phyloP scores from a whole-genome alignment of 2,797 vertebrate species.

The Pachyuromys duprasi region DNA sequence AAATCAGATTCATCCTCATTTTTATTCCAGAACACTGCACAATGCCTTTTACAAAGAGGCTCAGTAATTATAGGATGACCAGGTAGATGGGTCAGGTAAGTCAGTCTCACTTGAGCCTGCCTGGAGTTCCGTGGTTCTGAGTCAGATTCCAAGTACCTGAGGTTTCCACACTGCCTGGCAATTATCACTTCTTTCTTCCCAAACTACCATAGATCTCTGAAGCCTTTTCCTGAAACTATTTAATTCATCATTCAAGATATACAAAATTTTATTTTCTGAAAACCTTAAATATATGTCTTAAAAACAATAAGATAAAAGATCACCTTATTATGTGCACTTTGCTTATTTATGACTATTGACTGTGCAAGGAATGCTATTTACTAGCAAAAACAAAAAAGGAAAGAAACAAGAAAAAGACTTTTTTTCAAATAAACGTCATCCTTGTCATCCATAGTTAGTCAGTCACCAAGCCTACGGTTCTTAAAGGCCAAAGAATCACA shows the following conservation, averaged over 20 bases:
- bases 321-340: not conserved
- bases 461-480: not conserved
- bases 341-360: not conserved
- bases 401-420: not conserved
- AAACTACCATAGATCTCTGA: not conserved
- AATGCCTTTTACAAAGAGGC: not conserved
- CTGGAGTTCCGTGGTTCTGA: not conserved
- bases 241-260: not conserved
- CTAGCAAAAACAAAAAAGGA: not conserved
- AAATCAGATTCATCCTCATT: not conserved
- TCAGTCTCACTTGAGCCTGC: slow-evolving; percentile 56
- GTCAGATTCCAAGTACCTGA: slow-evolving; percentile 4
- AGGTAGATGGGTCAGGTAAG: not conserved
- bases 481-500: not conserved
- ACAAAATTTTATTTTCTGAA: not conserved
- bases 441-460: not conserved
- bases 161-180: not conserved
- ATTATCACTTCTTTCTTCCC: slow-evolving; percentile 2
- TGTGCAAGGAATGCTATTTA: not conserved
- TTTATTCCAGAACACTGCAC: not conserved
- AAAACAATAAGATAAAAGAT: slow-evolving; percentile 2
- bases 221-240: not conserved
- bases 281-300: not conserved
- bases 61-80: not conserved
- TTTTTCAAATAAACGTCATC: not conserved